Base-by-base conservation (phyloP, 2,888 invertebrate species). In the Cosmorhoe ocellata region DNA sequence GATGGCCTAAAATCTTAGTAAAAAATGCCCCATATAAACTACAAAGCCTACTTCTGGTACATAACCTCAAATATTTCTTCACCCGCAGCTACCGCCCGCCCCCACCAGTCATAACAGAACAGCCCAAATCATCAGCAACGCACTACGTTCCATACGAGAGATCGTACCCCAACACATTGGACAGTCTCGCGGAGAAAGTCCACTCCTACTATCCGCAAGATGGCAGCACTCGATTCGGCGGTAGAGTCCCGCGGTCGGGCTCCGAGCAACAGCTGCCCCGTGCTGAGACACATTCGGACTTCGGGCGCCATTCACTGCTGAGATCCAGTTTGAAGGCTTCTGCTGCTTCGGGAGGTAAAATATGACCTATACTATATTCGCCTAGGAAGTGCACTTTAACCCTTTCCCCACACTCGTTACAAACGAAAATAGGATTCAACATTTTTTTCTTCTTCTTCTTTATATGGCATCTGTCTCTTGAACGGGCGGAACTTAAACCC, bases 131-230 rank as follows among this genome's bases (percentile, higher is more conserved):
- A 11, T 85, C 91, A 56, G 92, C 93, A 48, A 95, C 96, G 61
- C 88, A 96, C 73, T 97, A 96, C 81, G 96, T 96, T 57, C 96
- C 96, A 4, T 97, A 97, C 81, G 97, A 97, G 76, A 92, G 97
- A 57, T 93, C 93, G 2, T 95, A 95, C 76, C 96, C 96, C 1
- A 97, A 97, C 40, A 97, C 97, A 0, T 83, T 97, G 62, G 97
- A 97, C 78, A 97, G 97, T 70, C 91, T 98, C 45, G 97, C 97
- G 3, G 97, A 98, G 80, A 97, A 97, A 86, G 97, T 97, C 47
- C 97, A 97, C 80, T 95, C 97, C 44, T 97, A 96, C 82, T 96
- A 96, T 74, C 89, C 88, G 11, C 71, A 80, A 30, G 90, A 89
- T 12, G 83, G 74, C 67, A 87, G 87, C 58, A 80, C 84, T 1